Conservation (phyloP, 2,888 invertebrate genomes). For the Masnerella sp. region DNA sequence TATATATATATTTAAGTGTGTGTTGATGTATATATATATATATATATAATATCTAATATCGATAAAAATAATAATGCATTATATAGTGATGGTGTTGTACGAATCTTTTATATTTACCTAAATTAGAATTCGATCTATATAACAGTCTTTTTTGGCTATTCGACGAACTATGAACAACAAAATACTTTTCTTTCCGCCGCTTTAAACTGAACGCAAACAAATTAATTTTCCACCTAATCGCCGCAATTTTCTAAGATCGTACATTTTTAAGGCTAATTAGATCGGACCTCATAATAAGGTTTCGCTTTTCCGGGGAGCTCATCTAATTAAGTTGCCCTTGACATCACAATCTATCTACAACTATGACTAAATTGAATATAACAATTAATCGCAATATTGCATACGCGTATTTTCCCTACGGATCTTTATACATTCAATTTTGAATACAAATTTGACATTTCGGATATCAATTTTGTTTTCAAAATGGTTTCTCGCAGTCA, state of each 20-base stretch:
- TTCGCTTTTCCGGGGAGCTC: neutral
- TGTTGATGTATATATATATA: slow-evolving; percentile 57
- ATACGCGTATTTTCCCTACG: slow-evolving; percentile 39
- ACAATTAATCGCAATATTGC: slow-evolving; percentile 57
- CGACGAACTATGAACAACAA: slow-evolving; percentile 73
- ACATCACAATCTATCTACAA: slow-evolving; percentile 55
- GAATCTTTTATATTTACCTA: slow-evolving; percentile 68
- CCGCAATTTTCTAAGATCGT: slow-evolving; percentile 40
- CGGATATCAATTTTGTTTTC: slow-evolving; percentile 9
- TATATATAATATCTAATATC: slow-evolving; percentile 59
- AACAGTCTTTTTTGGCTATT: slow-evolving; percentile 76
- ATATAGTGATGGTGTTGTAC: slow-evolving; percentile 62
- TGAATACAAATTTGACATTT: slow-evolving; percentile 22
- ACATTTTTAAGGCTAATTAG: slow-evolving; percentile 23
- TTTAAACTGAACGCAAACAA: slow-evolving; percentile 58
- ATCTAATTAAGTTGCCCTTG: slow-evolving; percentile 21
- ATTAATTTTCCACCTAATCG: slow-evolving; percentile 43
- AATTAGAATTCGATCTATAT: slow-evolving; percentile 73
- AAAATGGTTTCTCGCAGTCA: slow-evolving; percentile 14
- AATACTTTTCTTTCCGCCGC: slow-evolving; percentile 62
- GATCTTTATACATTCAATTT: slow-evolving; percentile 32
- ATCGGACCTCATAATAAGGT: slow-evolving; percentile 10
- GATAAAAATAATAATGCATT: slow-evolving; percentile 66
- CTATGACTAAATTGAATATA: slow-evolving; percentile 66
- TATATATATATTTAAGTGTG: slow-evolving; percentile 36